Evolutionary conservation across 1,140 invertebrate genomes (phyloP).

Genomic region (Drosophila simulans): DNA sequence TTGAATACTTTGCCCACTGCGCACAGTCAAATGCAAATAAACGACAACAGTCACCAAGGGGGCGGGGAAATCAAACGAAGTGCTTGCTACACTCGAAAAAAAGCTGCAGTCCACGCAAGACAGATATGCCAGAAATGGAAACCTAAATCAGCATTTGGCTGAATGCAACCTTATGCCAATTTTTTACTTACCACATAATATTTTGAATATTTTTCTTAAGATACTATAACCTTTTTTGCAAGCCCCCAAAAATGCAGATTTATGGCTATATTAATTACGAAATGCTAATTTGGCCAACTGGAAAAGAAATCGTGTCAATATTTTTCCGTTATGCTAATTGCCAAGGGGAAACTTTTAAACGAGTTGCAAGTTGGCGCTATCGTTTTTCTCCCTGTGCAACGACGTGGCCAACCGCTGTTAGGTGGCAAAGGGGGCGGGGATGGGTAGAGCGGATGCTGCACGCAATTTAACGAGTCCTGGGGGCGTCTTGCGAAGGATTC

Average conservation of each 20-base stretch:
- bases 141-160: background rate
- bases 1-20: conserved; percentile 67
- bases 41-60: conserved; percentile 29
- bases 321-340: conserved; percentile 5
- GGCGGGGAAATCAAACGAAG: background rate
- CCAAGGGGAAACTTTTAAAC: conserved; percentile 1
- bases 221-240: too few relatives aligned
- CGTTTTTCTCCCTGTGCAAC: conserved; percentile 16
- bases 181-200: background rate
- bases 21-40: conserved; percentile 74
- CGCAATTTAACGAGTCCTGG: conserved; percentile 68
- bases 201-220: too few relatives aligned
- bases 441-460: conserved; percentile 25
- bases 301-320: background rate
- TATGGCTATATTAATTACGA: background rate
- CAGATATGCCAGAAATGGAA: too few relatives aligned
- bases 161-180: too few relatives aligned
- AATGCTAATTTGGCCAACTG: background rate
- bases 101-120: background rate
- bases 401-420: background rate
- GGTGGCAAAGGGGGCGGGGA: background rate
- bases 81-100: conserved; percentile 9
- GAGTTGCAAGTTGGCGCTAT: background rate
- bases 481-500: conserved; percentile 48
- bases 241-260: background rate